These are phyloP conservation scores for Spheniscus humboldti DNA, from an alignment of 2,797 vertebrate genomes.

Conservation along the genomic window DNA sequence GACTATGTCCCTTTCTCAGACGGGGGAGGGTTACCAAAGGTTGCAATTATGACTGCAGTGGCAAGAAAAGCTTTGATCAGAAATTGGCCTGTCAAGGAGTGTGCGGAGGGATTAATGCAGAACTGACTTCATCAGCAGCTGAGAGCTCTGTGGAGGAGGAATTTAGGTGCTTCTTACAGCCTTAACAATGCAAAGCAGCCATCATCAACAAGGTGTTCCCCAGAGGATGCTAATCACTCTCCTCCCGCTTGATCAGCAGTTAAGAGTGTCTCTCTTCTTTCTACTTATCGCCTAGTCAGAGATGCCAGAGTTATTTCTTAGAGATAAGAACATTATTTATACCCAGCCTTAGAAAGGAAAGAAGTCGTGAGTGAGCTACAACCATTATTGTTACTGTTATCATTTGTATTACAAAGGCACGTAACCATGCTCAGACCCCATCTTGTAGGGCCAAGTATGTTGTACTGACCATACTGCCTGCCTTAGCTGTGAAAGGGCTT, in stretches of 20 bases:
- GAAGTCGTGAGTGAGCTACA: not conserved
- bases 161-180: slow-evolving; percentile 47
- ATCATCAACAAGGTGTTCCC: slow-evolving; percentile 58
- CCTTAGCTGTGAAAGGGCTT: not conserved
- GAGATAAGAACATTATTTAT: slow-evolving; percentile 47
- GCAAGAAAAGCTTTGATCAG: slow-evolving; percentile 39
- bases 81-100: not conserved
- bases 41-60: not conserved
- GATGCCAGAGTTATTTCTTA: slow-evolving; percentile 50
- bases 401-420: not conserved
- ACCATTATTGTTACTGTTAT: slow-evolving; percentile 26
- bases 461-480: not conserved
- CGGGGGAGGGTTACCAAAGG: not conserved
- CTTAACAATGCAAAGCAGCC: slow-evolving; percentile 59
- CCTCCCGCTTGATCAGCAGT: slow-evolving; percentile 49
- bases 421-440: not conserved
- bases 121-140: slow-evolving; percentile 53
- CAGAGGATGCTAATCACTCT: slow-evolving; percentile 54
- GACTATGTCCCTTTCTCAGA: not conserved
- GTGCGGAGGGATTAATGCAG: slow-evolving; percentile 37
- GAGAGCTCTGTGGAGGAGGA: slow-evolving; percentile 36
- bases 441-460: not conserved
- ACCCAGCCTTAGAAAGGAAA: slow-evolving; percentile 17
- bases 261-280: slow-evolving; percentile 54
- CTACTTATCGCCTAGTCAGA: slow-evolving; percentile 51